These are phyloP conservation scores for human DNA, from an alignment of 2,113 vertebrate species.

Conservation along the genomic window DNA sequence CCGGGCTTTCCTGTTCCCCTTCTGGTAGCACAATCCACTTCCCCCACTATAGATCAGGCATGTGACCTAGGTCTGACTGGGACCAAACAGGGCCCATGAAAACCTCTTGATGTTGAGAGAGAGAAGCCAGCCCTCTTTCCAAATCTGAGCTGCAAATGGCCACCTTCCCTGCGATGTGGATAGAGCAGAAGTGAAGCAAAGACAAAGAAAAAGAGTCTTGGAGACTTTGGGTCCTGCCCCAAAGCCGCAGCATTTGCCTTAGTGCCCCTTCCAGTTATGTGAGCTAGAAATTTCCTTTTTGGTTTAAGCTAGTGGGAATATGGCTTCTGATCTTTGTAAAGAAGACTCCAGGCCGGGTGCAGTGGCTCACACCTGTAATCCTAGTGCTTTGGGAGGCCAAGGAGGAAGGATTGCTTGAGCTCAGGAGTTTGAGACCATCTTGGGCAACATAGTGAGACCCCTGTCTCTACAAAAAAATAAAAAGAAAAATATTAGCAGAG, in stretches of 20 bases:
- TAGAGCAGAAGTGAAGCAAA: background rate
- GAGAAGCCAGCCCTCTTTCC: background rate
- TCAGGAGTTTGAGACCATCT: no score
- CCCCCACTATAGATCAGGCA: background rate
- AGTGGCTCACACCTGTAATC: background rate
- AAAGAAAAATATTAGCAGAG: no score
- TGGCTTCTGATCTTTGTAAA: constrained; percentile 24
- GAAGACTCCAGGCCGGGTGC: background rate
- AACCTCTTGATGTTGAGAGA: background rate
- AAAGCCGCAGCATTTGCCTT: background rate
- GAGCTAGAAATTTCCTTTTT: background rate
- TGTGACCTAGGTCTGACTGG: background rate
- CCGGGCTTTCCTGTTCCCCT: background rate
- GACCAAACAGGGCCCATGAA: background rate
- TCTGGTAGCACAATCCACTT: background rate
- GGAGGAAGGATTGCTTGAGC: no score
- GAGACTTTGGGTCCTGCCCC: background rate
- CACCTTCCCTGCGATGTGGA: background rate
- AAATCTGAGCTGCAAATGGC: background rate
- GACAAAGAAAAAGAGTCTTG: background rate
- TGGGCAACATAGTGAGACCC: no score
- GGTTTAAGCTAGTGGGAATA: background rate
- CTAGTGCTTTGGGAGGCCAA: no score
- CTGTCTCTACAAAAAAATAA: no score
- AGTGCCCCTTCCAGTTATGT: background rate